phyloP scores from a whole-genome alignment of 1,140 invertebrate species.

The Drosophila suzukii region DNA sequence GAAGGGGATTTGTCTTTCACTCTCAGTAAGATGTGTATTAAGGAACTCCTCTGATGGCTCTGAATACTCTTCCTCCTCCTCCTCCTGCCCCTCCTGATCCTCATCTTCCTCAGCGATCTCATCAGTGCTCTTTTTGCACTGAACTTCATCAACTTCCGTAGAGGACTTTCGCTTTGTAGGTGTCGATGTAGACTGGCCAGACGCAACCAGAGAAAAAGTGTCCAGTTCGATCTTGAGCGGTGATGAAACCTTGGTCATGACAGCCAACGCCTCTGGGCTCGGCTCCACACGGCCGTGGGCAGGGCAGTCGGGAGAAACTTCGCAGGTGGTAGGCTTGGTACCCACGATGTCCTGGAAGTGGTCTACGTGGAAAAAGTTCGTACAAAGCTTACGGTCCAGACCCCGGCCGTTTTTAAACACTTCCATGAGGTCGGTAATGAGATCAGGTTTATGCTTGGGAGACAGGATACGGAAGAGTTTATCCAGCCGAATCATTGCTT shows the following conservation, averaged over 20 bases:
- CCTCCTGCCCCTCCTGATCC: conserved; percentile 13
- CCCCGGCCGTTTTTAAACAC: conserved; percentile 95
- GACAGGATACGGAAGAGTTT: conserved; percentile 91
- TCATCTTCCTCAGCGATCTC: conserved; percentile 13
- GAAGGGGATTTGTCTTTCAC: conserved; percentile 14
- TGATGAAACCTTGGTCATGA: background rate
- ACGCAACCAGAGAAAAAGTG: background rate
- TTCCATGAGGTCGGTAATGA: conserved; percentile 86
- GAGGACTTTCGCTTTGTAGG: conserved; percentile 70
- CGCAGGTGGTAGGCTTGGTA: background rate
- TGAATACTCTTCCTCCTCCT: conserved; percentile 13
- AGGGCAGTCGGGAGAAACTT: background rate
- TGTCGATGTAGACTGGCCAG: conserved; percentile 34
- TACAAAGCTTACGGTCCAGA: conserved; percentile 93
- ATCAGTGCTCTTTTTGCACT: conserved; percentile 62
- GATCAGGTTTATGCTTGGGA: conserved; percentile 87
- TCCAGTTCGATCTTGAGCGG: background rate
- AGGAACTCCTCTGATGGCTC: no score
- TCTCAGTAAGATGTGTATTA: conserved; percentile 3
- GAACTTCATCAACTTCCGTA: conserved; percentile 57
- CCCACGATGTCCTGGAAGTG: conserved; percentile 47
- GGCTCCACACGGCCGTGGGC: no score
- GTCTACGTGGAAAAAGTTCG: conserved; percentile 93
- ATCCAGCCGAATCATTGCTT: conserved; percentile 90
- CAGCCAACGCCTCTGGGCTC: background rate